These are phyloP conservation scores for Saguinus midas DNA, from an alignment of 2,113 vertebrate genomes.

Conservation along the genomic window DNA sequence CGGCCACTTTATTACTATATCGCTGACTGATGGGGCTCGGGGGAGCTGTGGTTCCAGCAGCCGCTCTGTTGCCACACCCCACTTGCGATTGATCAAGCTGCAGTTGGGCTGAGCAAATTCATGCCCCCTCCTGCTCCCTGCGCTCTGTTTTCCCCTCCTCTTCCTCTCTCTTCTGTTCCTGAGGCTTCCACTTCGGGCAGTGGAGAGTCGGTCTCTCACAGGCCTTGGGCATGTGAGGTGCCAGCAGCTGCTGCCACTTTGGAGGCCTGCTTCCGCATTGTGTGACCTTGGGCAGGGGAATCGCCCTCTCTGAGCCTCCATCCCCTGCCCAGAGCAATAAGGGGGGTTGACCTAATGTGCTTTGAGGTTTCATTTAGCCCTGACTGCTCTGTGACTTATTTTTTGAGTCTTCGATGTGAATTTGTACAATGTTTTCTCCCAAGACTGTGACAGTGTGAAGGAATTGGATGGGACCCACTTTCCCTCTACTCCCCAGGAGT, in stretches of 20 bases:
- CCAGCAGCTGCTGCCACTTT: background rate
- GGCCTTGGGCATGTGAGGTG: background rate
- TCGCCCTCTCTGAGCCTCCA: background rate
- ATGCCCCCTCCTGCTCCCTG: background rate
- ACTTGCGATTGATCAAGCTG: conserved; percentile 44
- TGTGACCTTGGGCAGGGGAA: background rate
- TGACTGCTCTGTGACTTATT: background rate
- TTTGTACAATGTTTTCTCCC: background rate
- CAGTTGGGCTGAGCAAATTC: background rate
- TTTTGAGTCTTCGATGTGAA: background rate
- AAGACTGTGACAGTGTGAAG: background rate
- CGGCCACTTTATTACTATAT: conserved; percentile 43
- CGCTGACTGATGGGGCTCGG: conserved; percentile 52
- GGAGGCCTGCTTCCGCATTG: too few relatives aligned
- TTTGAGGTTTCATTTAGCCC: background rate
- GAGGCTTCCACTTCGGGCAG: background rate
- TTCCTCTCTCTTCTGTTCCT: background rate
- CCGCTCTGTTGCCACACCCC: background rate
- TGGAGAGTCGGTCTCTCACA: background rate
- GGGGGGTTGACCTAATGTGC: background rate
- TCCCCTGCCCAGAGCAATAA: background rate
- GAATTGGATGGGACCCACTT: background rate
- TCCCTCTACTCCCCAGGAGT: background rate
- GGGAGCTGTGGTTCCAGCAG: conserved; percentile 54
- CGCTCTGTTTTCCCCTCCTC: background rate